phyloP scores from a whole-genome alignment of 1,140 invertebrate genomes.

The Macrotrachela quadricornifera region DNA sequence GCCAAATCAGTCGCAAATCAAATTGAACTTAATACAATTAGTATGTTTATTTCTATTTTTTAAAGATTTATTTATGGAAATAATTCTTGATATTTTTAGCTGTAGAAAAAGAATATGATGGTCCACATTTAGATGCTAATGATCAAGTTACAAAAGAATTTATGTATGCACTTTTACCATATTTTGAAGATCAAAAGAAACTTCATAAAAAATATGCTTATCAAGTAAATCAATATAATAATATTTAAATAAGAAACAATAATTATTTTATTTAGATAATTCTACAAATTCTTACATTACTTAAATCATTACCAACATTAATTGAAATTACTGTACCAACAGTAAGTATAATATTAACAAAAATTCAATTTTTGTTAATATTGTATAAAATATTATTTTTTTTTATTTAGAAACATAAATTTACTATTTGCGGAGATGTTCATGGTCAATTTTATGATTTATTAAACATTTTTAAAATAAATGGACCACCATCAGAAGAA shows the following conservation, averaged over 20 bases:
- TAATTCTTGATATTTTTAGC: no score
- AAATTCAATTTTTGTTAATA: no score
- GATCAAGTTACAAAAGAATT: constrained; percentile 51
- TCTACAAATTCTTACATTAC: background rate
- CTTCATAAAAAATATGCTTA: constrained; percentile 91
- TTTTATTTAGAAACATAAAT: constrained; percentile 59
- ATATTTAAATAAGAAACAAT: no score
- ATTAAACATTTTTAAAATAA: constrained; percentile 88
- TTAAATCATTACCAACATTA: constrained; percentile 8
- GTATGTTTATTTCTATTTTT: constrained; percentile 18
- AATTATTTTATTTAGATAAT: constrained; percentile 1
- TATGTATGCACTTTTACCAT: constrained; percentile 57
- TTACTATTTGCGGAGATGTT: constrained; percentile 98
- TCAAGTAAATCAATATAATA: constrained; percentile 36
- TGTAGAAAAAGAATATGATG: constrained; percentile 41
- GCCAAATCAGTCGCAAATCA: constrained; percentile 54
- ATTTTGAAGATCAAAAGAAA: constrained; percentile 73
- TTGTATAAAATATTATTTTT: no score
- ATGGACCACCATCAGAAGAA: constrained; percentile 70
- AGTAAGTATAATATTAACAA: no score
- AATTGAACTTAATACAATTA: constrained; percentile 68
- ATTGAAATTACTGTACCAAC: constrained; percentile 58
- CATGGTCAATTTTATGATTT: constrained; percentile 97
- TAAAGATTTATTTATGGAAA: no score
- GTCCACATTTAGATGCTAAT: constrained; percentile 66